Base-by-base conservation (phyloP, 2,113 vertebrate species). In the Symphodus melops region DNA sequence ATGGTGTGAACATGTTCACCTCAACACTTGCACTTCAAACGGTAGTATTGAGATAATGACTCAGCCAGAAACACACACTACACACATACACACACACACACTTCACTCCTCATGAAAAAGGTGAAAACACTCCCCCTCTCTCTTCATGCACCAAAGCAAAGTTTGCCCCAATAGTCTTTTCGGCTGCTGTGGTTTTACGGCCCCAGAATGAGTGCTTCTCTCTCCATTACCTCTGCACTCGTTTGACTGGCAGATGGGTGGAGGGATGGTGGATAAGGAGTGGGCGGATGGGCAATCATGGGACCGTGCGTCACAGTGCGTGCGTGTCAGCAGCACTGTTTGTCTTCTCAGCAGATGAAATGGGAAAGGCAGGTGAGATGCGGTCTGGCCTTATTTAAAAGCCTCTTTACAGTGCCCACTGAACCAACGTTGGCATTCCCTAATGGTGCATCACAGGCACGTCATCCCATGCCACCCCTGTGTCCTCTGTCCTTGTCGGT, bases 201-300 rank as follows among this genome's bases (percentile, higher is more conserved):
- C 85, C 66, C 49, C 70, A 63, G 72, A 88, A 86, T 63, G 85
- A 85, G 81, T 72, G 72, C 88, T 92, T 86, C 79, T 88, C 89
- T 90, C 86, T 80, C 88, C 88, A 92, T 92, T 92, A 92, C 83
- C 86, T 89, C 86, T 81, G 76, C 72, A 68, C 79, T 86, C 60
- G 67, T 92, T 91, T 93, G 88, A 92, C 88, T 90, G 90, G 87
- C 87, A 87, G 82, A 88, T 88, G 85, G 86, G 82, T 75, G 83
- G 76, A 82, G 88, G 86, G 73, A 81, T 48, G 68, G 64, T 51
- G 70, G 65, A 77, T 83, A 72, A 83, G 67, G 64, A 78, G 78
- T 64, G 76, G 80, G 88, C 62, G 79, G 75, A 70, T 68, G 86
- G 86, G 88, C 86, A 89, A 91, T 91, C 88, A 87, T 62, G 37